These are phyloP conservation scores for Aspidapion aeneum DNA, from an alignment of 2,888 invertebrate species.

Conservation along the genomic window DNA sequence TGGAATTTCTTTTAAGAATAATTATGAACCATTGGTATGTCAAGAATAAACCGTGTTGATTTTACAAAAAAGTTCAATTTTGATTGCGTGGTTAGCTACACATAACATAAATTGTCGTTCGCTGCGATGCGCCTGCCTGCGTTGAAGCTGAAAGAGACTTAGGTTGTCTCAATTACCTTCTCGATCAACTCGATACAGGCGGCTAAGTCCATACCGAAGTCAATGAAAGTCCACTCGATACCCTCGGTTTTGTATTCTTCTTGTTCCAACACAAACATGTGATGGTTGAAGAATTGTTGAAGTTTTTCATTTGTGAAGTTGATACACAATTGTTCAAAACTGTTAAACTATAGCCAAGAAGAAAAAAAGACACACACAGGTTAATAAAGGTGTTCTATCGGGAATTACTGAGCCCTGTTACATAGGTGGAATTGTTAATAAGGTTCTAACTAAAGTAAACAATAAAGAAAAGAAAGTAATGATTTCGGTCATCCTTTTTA, in stretches of 20 bases:
- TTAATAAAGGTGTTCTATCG: constrained; percentile 8
- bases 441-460: neutral
- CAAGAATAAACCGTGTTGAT: neutral
- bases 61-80: neutral
- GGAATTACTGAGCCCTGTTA: constrained; percentile 17
- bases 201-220: constrained; percentile 95
- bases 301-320: constrained; percentile 98
- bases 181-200: constrained; percentile 95
- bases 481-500: neutral
- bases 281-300: constrained; percentile 98
- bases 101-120: constrained; percentile 20
- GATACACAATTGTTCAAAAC: constrained; percentile 97
- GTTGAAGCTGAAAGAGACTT: no score
- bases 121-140: neutral
- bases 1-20: no score
- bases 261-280: constrained; percentile 98
- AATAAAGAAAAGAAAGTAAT: neutral
- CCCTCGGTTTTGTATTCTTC: constrained; percentile 94
- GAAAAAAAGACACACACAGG: constrained; percentile 30
- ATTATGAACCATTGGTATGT: no score
- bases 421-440: constrained; percentile 18
- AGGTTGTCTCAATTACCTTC: constrained; percentile 65
- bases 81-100: constrained; percentile 12
- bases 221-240: constrained; percentile 94
- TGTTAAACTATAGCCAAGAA: constrained; percentile 77